Conservation (phyloP, 2,797 vertebrate species). For the Dromococcyx pavoninus region DNA sequence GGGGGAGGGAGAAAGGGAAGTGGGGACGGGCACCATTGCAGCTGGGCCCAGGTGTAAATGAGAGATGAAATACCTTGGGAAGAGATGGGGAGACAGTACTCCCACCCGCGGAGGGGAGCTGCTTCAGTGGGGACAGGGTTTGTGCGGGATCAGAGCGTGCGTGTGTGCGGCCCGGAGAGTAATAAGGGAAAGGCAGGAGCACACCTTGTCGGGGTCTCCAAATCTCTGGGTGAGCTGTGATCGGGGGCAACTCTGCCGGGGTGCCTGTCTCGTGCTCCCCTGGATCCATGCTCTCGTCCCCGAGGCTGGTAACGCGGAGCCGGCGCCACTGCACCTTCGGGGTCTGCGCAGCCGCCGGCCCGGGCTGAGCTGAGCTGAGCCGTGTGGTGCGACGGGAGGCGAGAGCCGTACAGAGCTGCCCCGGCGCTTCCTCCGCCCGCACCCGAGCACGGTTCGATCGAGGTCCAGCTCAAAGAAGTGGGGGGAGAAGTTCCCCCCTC, state of each 20-base stretch:
- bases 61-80: not conserved
- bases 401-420: too few species aligned
- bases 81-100: not conserved
- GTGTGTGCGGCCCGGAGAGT: too few species aligned
- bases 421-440: too few species aligned
- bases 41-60: not conserved
- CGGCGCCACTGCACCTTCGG: not conserved
- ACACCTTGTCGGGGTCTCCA: not conserved
- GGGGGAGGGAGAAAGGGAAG: not conserved
- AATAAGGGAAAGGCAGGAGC: not conserved
- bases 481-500: too few species aligned
- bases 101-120: not conserved
- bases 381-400: too few species aligned
- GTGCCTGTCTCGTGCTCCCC: too few species aligned
- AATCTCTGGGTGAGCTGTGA: rapidly evolving
- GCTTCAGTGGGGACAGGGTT: not conserved
- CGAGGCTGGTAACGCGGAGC: not conserved
- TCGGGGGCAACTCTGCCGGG: too few species aligned
- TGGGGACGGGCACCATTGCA: not conserved
- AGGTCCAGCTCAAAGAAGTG: not conserved
- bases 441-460: not conserved
- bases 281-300: too few species aligned
- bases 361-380: not conserved
- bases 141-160: rapidly evolving
- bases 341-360: not conserved